A percentile compares a stretch with the other conserved stretches of the same genome.
Conservation (phyloP, 1,140 invertebrate genomes). For the Acromyrmex charruanus region DNA sequence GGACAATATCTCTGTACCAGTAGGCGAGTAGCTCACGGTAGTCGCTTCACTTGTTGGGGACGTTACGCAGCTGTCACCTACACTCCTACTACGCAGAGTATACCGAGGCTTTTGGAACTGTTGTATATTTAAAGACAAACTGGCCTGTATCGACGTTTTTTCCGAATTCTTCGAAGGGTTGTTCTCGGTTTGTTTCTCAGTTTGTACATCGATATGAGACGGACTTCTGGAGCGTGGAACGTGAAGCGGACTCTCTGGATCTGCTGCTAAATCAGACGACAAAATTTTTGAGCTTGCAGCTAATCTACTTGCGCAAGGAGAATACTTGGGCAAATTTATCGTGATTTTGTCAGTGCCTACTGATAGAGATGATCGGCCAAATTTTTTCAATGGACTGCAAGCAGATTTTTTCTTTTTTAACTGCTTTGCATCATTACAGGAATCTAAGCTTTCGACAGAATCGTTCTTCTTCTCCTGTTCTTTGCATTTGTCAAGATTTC, state of each 20-base stretch:
- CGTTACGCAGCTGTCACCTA: conserved; percentile 82
- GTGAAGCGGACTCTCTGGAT: conserved; percentile 82
- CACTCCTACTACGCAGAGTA: conserved; percentile 78
- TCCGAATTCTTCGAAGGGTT: conserved; percentile 58
- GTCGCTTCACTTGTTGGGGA: conserved; percentile 83
- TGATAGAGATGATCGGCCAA: conserved; percentile 82
- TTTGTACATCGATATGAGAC: conserved; percentile 62
- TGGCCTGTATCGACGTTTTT: conserved; percentile 75
- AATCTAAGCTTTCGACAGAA: conserved; percentile 71
- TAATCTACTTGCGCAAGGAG: conserved; percentile 84
- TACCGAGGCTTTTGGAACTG: conserved; percentile 75
- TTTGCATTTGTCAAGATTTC: conserved; percentile 71
- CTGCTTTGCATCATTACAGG: conserved; percentile 60
- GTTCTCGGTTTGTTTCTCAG: conserved; percentile 55
- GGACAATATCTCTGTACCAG: conserved; percentile 79
- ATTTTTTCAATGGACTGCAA: conserved; percentile 81
- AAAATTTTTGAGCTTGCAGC: conserved; percentile 85
- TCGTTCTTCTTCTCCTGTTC: conserved; percentile 72
- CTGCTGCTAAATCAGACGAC: conserved; percentile 76
- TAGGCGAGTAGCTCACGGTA: conserved; percentile 81
- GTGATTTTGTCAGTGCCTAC: conserved; percentile 81
- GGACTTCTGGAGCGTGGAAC: conserved; percentile 80
- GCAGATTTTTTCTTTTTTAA: conserved; percentile 77
- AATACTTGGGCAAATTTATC: conserved; percentile 84
- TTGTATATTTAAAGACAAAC: conserved; percentile 79